These are phyloP conservation scores for Nyctereutes procyonoides DNA, from an alignment of 2,113 vertebrate genomes.

Conservation along the genomic window DNA sequence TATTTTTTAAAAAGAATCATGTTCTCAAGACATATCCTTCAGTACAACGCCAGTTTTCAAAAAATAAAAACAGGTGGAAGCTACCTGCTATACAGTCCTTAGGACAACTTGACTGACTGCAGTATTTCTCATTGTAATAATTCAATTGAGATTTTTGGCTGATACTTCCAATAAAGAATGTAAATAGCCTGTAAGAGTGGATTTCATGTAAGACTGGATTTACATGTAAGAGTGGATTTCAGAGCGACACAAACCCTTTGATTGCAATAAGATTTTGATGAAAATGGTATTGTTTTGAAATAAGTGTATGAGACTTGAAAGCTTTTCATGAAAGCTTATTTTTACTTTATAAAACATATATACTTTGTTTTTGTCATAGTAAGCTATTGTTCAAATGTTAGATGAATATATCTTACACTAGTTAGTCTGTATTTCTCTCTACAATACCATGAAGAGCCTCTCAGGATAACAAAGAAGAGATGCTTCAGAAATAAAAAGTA, in stretches of 20 bases:
- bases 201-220: no score
- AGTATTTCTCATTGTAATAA: not conserved
- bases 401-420: not conserved
- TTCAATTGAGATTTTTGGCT: not conserved
- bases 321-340: not conserved
- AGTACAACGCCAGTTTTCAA: not conserved
- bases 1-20: not conserved
- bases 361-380: not conserved
- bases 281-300: constrained; percentile 9
- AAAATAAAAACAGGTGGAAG: constrained; percentile 5
- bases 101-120: not conserved
- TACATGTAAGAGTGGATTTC: not conserved
- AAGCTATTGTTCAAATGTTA: not conserved
- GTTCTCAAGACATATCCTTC: not conserved
- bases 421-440: not conserved
- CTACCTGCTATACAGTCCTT: not conserved
- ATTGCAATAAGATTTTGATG: not conserved
- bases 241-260: not conserved
- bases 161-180: not conserved
- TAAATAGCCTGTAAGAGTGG: not conserved
- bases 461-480: not conserved
- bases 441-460: not conserved
- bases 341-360: not conserved
- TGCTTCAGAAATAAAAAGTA: constrained; percentile 3
- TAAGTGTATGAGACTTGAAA: not conserved